These are phyloP conservation scores for Melanerpes aurifrons DNA, from an alignment of 2,113 vertebrate genomes.

Conservation along the genomic window DNA sequence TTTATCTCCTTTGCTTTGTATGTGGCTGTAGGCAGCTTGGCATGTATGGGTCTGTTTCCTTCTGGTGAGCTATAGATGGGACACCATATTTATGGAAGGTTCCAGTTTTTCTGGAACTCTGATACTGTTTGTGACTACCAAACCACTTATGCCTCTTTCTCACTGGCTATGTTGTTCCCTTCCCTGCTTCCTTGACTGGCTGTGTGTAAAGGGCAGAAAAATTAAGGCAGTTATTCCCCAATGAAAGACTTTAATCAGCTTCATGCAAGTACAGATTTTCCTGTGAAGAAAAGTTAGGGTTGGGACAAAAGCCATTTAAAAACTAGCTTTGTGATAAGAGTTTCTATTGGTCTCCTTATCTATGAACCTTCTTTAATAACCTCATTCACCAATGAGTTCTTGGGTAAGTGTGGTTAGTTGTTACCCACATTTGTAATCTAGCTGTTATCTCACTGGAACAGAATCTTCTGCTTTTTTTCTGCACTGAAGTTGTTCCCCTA, in stretches of 20 bases:
- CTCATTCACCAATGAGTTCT: not conserved
- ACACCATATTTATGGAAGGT: not conserved
- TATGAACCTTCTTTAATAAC: not conserved
- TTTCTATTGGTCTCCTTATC: not conserved
- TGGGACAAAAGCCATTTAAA: not conserved
- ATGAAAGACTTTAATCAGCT: not conserved
- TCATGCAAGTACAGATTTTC: not conserved
- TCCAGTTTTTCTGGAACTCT: not conserved
- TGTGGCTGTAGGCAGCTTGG: not conserved
- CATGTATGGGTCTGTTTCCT: not conserved
- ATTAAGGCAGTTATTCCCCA: not conserved
- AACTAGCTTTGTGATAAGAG: not conserved
- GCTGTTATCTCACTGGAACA: not conserved
- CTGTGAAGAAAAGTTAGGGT: not conserved
- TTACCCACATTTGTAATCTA: not conserved
- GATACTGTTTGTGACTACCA: not conserved
- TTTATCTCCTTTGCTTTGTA: not conserved
- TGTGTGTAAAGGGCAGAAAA: not conserved
- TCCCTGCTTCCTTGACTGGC: not conserved
- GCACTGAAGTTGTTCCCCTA: not conserved
- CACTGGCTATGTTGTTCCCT: not conserved
- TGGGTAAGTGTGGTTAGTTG: not conserved
- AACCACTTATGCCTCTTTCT: not conserved
- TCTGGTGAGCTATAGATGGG: not conserved
- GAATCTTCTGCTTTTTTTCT: not conserved